These are phyloP conservation scores for Sorex fumeus DNA, from an alignment of 2,113 vertebrate species.

Conservation along the genomic window DNA sequence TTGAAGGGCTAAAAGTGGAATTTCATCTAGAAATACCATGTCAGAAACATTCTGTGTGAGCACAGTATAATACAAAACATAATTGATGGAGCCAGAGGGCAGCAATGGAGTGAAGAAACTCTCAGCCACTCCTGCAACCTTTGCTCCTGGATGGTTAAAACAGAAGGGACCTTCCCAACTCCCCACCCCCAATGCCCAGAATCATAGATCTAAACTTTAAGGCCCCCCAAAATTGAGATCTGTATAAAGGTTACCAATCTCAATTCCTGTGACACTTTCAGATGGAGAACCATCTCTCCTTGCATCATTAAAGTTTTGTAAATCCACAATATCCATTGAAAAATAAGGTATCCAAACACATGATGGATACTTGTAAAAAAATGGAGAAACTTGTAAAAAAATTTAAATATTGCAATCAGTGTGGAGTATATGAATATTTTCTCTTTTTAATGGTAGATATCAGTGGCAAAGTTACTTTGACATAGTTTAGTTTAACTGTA, in stretches of 20 bases:
- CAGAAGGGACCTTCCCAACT: neutral
- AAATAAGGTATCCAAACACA: neutral
- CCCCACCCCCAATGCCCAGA: neutral
- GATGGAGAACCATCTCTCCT: neutral
- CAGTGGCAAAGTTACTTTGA: neutral
- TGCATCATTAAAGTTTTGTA: neutral
- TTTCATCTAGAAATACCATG: too few relatives aligned
- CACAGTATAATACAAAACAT: neutral
- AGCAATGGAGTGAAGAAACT: neutral
- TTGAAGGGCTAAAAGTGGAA: neutral
- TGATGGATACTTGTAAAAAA: neutral
- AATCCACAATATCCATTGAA: slow-evolving; percentile 41
- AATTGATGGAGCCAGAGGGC: neutral
- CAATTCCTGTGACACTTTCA: neutral
- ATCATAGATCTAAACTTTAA: neutral
- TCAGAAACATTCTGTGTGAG: too few relatives aligned
- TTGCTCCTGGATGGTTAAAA: neutral
- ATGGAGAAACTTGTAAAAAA: slow-evolving; percentile 25
- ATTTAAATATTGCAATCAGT: slow-evolving; percentile 28
- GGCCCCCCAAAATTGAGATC: neutral
- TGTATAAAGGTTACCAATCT: neutral
- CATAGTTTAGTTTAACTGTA: slow-evolving; percentile 15
- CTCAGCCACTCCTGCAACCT: neutral
- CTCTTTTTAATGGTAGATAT: neutral
- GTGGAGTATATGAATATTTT: slow-evolving; percentile 10